A percentile compares a stretch with the other conserved stretches of the same genome.
Conservation (phyloP, 2,113 vertebrate species). For the Rhea pennata region DNA sequence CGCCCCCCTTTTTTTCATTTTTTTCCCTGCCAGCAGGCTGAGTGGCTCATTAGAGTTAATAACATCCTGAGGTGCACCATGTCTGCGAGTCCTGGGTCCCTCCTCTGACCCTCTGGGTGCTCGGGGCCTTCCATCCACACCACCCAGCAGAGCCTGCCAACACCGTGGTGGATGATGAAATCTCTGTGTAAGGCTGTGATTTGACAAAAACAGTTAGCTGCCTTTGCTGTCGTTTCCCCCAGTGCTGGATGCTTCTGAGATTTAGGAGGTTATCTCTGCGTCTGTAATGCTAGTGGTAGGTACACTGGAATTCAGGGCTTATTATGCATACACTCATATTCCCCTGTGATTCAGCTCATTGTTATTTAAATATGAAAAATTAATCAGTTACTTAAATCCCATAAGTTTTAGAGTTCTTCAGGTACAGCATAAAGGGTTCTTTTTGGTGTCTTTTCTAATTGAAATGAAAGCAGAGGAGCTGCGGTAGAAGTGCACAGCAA, state of each 20-base stretch:
- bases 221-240: accelerated
- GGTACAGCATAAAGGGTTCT: neutral
- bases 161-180: accelerated
- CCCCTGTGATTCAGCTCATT: neutral
- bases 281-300: accelerated
- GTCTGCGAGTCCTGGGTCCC: neutral
- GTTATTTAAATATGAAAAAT: neutral
- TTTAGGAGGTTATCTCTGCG: accelerated
- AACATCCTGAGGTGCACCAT: accelerated
- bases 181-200: accelerated
- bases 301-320: accelerated
- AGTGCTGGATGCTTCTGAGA: accelerated
- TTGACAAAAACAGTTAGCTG: accelerated
- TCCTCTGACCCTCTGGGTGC: neutral
- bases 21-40: accelerated
- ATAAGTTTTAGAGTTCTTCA: neutral
- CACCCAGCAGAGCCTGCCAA: accelerated
- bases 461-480: neutral
- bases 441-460: neutral
- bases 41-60: neutral
- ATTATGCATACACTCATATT: accelerated
- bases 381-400: neutral
- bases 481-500: neutral
- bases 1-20: neutral
- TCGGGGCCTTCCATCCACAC: accelerated